Conservation (phyloP, 2,888 invertebrate species). For the Apodemia mormo region DNA sequence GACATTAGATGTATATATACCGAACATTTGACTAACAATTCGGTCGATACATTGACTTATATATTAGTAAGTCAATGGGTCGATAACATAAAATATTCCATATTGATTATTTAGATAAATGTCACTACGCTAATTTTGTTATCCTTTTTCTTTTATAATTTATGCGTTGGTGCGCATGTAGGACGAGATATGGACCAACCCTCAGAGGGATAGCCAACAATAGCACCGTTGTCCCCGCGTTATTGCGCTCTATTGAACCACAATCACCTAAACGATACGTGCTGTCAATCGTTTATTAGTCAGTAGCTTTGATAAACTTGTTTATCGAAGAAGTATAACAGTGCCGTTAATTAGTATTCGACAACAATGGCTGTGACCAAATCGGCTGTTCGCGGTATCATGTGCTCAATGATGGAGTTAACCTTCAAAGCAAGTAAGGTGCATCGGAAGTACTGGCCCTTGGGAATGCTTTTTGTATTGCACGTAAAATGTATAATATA, state of each 20-base stretch:
- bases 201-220: constrained; percentile 75
- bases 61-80: no score
- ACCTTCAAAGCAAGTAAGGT: constrained; percentile 79
- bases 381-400: constrained; percentile 72
- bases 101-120: neutral
- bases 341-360: constrained; percentile 18
- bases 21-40: no score
- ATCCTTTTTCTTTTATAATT: constrained; percentile 32
- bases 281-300: constrained; percentile 38
- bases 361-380: constrained; percentile 67
- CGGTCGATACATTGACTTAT: no score
- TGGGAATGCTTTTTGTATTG: neutral
- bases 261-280: constrained; percentile 27
- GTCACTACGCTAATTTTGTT: neutral
- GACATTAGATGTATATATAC: no score
- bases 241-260: constrained; percentile 76
- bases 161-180: constrained; percentile 66
- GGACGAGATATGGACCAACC: constrained; percentile 63
- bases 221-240: constrained; percentile 64
- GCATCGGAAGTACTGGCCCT: neutral
- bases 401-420: constrained; percentile 77
- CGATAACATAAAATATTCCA: neutral
- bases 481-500: no score
- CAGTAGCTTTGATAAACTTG: constrained; percentile 11
- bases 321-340: constrained; percentile 8